A percentile compares a stretch with the other conserved stretches of the same genome.
Evolutionary conservation across 2,888 invertebrate species (phyloP).

Genomic region (Zeuzera pyrina): DNA sequence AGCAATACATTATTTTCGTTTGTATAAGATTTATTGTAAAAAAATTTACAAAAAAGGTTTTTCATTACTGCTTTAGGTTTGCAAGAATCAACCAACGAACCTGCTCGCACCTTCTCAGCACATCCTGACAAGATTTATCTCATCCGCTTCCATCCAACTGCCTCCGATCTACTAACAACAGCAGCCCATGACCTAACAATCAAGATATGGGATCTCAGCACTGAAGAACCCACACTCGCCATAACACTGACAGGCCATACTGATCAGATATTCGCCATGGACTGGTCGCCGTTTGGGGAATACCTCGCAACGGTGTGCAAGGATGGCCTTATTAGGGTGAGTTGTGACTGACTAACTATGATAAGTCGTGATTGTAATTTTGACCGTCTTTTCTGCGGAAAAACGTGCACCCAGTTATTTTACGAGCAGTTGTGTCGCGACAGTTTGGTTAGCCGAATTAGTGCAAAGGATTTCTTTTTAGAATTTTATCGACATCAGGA

Average conservation of each 20-base stretch:
- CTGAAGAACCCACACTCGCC: conserved; percentile 33
- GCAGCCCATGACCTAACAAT: conserved; percentile 93
- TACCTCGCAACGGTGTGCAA: conserved; percentile 91
- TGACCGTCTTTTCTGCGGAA: no score
- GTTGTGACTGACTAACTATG: no score
- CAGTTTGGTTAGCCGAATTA: no score
- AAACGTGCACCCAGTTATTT: no score
- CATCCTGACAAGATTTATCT: conserved; percentile 92
- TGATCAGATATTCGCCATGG: conserved; percentile 92
- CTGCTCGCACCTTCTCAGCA: conserved; percentile 76
- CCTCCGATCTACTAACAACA: conserved; percentile 87
- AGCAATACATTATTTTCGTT: no score
- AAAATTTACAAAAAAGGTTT: no score
- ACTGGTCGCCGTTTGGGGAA: conserved; percentile 94
- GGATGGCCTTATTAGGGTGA: conserved; percentile 83
- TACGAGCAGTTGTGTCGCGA: no score
- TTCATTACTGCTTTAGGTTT: conserved; percentile 58
- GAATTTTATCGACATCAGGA: no score
- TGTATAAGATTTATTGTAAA: no score
- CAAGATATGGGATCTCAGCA: conserved; percentile 87
- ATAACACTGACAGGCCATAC: conserved; percentile 81
- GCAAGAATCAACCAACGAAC: conserved; percentile 85
- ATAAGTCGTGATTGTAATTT: no score
- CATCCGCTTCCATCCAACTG: conserved; percentile 91
- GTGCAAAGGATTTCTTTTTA: no score